Conservation (phyloP, 2,113 vertebrate genomes). For the Glareola pratincola region DNA sequence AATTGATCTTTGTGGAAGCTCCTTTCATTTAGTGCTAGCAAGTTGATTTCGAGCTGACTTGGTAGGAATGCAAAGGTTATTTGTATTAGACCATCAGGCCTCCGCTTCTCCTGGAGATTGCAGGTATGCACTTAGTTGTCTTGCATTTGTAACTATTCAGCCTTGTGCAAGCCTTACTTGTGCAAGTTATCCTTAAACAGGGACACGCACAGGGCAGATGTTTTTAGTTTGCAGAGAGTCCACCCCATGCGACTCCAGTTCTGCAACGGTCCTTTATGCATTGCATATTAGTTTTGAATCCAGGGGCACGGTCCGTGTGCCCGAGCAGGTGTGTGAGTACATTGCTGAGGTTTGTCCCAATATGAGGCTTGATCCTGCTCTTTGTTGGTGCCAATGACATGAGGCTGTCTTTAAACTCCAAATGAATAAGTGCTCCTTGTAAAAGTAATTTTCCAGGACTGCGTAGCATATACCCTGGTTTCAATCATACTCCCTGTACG, state of each 20-base stretch:
- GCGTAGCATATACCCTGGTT: neutral
- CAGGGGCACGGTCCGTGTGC: fast-evolving
- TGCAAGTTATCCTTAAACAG: neutral
- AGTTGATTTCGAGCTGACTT: neutral
- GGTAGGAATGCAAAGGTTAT: neutral
- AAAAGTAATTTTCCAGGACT: neutral
- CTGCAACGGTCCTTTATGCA: neutral
- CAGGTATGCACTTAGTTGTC: neutral
- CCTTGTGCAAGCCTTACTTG: neutral
- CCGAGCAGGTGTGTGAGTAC: fast-evolving
- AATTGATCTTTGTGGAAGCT: neutral
- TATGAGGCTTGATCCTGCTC: neutral
- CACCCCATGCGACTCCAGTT: neutral
- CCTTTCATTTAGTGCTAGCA: neutral
- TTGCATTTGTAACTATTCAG: neutral
- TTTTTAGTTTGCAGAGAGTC: neutral
- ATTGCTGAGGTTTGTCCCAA: neutral
- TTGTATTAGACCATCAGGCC: no score
- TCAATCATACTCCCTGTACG: neutral
- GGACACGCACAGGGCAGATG: neutral
- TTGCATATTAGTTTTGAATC: neutral
- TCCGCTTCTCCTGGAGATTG: neutral
- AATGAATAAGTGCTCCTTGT: neutral
- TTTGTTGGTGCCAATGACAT: no score
- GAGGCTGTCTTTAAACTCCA: neutral